Evolutionary conservation across 30 jellyfish, hydroid and myxozoan species (phyloP).

Genomic region (Hydra vulgaris): DNA sequence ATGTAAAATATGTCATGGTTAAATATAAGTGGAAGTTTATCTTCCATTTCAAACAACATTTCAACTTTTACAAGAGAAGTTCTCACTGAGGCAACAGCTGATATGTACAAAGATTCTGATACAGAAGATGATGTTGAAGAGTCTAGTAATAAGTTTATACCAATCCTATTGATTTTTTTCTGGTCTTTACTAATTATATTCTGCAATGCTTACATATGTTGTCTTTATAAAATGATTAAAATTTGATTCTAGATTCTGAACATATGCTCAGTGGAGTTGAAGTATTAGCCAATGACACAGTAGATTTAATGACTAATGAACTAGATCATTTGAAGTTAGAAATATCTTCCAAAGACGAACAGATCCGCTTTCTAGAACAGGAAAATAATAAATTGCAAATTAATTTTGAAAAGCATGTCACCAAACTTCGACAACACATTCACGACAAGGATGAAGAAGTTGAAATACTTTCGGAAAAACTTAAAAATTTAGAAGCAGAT

Average conservation of each 20-base stretch:
- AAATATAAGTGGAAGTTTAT: constrained; percentile 21
- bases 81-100: constrained; percentile 23
- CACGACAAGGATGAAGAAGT: constrained; percentile 29
- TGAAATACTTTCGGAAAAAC: not conserved
- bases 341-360: constrained; percentile 18
- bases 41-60: constrained; percentile 24
- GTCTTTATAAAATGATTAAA: no score
- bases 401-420: constrained; percentile 14
- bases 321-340: constrained; percentile 8
- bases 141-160: not conserved
- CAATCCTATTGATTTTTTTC: no score
- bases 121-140: not conserved
- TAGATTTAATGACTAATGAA: not conserved
- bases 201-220: no score
- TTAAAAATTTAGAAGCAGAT: constrained; percentile 2
- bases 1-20: constrained; percentile 22
- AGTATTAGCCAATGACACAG: not conserved
- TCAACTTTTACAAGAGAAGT: constrained; percentile 31
- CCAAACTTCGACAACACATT: constrained; percentile 14
- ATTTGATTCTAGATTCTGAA: not conserved
- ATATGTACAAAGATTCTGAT: constrained; percentile 6
- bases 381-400: constrained; percentile 4
- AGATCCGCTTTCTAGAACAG: constrained; percentile 5
- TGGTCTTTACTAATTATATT: no score
- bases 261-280: not conserved